phyloP scores from a whole-genome alignment of 2,113 vertebrate genomes.

The Carassius carassius region DNA sequence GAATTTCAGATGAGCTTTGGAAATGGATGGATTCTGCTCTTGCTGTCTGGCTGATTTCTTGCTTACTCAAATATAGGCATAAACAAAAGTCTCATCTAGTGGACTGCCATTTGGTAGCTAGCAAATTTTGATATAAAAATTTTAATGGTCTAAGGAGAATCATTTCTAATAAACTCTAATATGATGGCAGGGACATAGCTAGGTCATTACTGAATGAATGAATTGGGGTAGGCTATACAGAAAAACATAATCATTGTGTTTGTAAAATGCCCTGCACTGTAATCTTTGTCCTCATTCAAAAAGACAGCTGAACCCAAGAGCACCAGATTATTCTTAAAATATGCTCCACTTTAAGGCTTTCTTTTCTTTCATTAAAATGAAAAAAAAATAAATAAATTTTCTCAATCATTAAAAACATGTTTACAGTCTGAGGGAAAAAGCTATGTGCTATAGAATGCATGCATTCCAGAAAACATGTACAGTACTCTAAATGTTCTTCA shows the following conservation, averaged over 20 bases:
- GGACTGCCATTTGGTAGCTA: background rate
- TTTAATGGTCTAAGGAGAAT: background rate
- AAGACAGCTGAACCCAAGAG: background rate
- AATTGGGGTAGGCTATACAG: background rate
- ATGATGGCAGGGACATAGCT: background rate
- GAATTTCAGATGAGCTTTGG: conserved; percentile 47
- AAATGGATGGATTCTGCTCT: conserved; percentile 39
- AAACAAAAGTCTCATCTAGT: background rate
- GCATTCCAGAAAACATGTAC: background rate
- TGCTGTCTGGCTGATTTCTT: background rate
- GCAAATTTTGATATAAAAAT: background rate
- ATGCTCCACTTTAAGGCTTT: background rate
- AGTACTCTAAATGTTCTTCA: background rate
- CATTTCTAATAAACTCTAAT: background rate
- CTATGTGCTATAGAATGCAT: background rate
- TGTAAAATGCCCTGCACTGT: background rate
- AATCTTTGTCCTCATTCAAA: conserved; percentile 2
- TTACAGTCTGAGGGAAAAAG: background rate
- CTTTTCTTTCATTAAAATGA: background rate
- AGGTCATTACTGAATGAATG: background rate
- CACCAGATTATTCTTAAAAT: background rate
- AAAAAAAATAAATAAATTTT: background rate
- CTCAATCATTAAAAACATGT: background rate
- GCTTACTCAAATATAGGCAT: background rate
- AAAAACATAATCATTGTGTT: background rate